Conservation (phyloP, 2,113 vertebrate genomes). For the Daboia siamensis region DNA sequence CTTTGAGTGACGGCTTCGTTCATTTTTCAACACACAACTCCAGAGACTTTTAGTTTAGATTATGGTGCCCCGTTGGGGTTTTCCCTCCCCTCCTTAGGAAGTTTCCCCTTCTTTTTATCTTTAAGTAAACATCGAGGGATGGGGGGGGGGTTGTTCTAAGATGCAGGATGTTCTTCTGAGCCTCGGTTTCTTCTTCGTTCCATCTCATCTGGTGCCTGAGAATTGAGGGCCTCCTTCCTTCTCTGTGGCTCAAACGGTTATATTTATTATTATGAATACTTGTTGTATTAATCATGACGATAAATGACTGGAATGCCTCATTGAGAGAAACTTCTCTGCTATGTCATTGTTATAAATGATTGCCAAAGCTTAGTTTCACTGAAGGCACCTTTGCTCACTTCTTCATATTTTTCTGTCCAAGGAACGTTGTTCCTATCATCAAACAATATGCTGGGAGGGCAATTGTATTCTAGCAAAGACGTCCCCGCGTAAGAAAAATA, state of each 20-base stretch:
- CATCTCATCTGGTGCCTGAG: slow-evolving; percentile 21
- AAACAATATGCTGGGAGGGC: slow-evolving; percentile 76
- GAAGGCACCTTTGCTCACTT: slow-evolving; percentile 86
- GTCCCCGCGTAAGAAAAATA: slow-evolving; percentile 58
- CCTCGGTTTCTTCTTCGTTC: slow-evolving; percentile 40
- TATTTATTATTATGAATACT: slow-evolving; percentile 99
- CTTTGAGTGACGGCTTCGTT: slow-evolving; percentile 87
- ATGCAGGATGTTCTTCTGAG: slow-evolving; percentile 46
- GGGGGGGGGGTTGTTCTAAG: slow-evolving; percentile 65
- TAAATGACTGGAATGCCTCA: slow-evolving; percentile 99
- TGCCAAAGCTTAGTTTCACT: slow-evolving; percentile 91
- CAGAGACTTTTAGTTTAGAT: slow-evolving; percentile 71
- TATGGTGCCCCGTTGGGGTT: slow-evolving; percentile 67
- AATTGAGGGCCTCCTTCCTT: slow-evolving; percentile 66
- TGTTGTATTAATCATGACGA: slow-evolving; percentile 99
- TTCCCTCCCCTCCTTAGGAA: slow-evolving; percentile 27
- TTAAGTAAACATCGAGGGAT: slow-evolving; percentile 52
- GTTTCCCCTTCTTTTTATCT: background rate
- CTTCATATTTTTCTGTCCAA: slow-evolving; percentile 79
- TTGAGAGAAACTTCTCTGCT: slow-evolving; percentile 99
- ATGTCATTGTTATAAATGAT: slow-evolving; percentile 99
- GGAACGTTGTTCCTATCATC: slow-evolving; percentile 75
- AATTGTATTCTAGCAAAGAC: slow-evolving; percentile 72
- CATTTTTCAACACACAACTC: slow-evolving; percentile 76
- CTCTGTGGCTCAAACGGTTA: slow-evolving; percentile 74